These are phyloP conservation scores for Ploceus nigricollis DNA, from an alignment of 2,113 vertebrate species.

Conservation along the genomic window DNA sequence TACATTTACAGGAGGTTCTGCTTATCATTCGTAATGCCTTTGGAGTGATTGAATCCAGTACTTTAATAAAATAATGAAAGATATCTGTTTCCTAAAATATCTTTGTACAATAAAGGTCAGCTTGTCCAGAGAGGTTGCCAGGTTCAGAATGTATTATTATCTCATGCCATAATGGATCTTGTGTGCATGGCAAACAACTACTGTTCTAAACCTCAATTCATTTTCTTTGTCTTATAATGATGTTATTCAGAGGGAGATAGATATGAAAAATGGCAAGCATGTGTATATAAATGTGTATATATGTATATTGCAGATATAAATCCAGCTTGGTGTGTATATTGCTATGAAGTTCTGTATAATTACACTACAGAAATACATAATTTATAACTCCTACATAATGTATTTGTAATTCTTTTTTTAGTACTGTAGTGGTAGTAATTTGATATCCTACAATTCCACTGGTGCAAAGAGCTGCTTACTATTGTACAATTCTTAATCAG, in stretches of 20 bases:
- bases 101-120: not conserved
- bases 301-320: not conserved
- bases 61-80: not conserved
- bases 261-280: not conserved
- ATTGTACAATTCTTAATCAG: not conserved
- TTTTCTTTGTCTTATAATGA: not conserved
- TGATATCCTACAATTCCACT: not conserved
- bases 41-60: not conserved
- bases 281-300: not conserved
- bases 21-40: not conserved
- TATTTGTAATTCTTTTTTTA: conserved; percentile 41
- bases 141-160: not conserved
- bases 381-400: conserved; percentile 31
- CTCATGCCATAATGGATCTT: not conserved
- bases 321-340: not conserved
- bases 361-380: conserved; percentile 9
- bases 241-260: not conserved
- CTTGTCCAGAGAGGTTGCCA: not conserved
- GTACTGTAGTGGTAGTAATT: conserved; percentile 24
- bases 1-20: not conserved
- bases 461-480: not conserved
- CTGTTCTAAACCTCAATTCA: not conserved
- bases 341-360: not conserved
- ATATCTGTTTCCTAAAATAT: not conserved
- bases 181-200: not conserved